Base-by-base conservation (phyloP, 2,797 vertebrate species). In the Pseudochromis fuscus region DNA sequence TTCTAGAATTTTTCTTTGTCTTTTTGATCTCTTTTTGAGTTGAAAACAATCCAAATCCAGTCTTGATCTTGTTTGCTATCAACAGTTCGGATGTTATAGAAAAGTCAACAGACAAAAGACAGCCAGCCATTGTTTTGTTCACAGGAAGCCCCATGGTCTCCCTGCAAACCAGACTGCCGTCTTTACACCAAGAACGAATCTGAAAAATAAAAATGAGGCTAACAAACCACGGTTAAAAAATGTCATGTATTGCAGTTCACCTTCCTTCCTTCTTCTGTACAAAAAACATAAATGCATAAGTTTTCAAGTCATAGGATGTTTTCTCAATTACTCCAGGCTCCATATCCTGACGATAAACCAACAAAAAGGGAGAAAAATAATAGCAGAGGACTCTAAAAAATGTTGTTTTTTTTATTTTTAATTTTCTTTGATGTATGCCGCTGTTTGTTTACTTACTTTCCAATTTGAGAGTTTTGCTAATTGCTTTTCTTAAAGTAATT, bases 401-500 rank as follows among this genome's bases (percentile, higher is more conserved):
- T n/a, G n/a, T n/a, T n/a, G n/a, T n/a, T n/a, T n/a, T 38, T 31
- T 27, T 46, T 48, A 52, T 50, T 44, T 45, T 35, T 48, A 18
- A 30, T 30, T 81, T 68, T 53, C 50, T 86, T 72, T 79, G 56
- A 81, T 78, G 69, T 67, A 67, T 67, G 74, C 77, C 79, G 72
- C 31, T 30, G 71, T 67, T 67, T 90, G 78, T 89, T 90, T 90
- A 75, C 80, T 79, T 59, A 70, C 50, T 85, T 86, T 80, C 53
- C 62, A 87, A 84, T 88, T 69, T 75, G 60, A 77, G 69, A 64
- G 44, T 81, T 82, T 82, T 52, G 42, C 82, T 90, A 91, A 90
- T 89, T 88, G 78, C 81, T 87, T n/a, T 88, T 82, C 58, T 82
- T 76, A n/a, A 85, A 86, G 82, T 84, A 81, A 88, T 90, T 88